Evolutionary conservation across 2,113 vertebrate species (phyloP).

Genomic region (Oryzias melastigma): DNA sequence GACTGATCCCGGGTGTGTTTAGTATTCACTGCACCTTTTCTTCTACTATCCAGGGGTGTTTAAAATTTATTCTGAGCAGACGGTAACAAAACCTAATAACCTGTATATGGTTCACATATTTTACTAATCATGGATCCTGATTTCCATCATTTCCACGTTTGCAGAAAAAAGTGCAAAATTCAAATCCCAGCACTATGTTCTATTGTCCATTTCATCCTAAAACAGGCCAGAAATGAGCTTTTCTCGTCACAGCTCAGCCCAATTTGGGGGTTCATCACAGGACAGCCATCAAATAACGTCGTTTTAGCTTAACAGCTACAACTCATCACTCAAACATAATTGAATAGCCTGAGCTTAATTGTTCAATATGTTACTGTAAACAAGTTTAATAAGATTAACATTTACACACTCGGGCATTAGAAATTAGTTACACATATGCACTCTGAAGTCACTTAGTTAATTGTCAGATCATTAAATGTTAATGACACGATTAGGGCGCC

Average conservation of each 20-base stretch:
- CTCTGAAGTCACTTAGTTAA: constrained; percentile 49
- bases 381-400: constrained; percentile 61
- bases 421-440: constrained; percentile 46
- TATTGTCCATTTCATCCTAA: too few relatives aligned
- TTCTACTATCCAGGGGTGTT: too few relatives aligned
- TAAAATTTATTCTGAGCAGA: too few relatives aligned
- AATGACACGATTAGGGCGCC: constrained; percentile 53
- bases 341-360: constrained; percentile 52
- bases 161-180: too few relatives aligned
- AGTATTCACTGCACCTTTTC: too few relatives aligned
- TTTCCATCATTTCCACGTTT: too few relatives aligned
- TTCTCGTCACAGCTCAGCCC: not conserved
- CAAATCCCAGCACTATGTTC: too few relatives aligned
- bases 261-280: not conserved
- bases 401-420: constrained; percentile 41
- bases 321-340: constrained; percentile 53
- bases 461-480: constrained; percentile 67
- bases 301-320: constrained; percentile 20
- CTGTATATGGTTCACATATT: too few relatives aligned
- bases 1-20: too few relatives aligned
- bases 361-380: constrained; percentile 60
- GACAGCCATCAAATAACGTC: constrained; percentile 20
- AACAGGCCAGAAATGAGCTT: not conserved
- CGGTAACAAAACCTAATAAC: too few relatives aligned
- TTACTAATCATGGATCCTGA: too few relatives aligned